phyloP scores from a whole-genome alignment of 2,113 vertebrate species.

The Ibidorhyncha struthersii region DNA sequence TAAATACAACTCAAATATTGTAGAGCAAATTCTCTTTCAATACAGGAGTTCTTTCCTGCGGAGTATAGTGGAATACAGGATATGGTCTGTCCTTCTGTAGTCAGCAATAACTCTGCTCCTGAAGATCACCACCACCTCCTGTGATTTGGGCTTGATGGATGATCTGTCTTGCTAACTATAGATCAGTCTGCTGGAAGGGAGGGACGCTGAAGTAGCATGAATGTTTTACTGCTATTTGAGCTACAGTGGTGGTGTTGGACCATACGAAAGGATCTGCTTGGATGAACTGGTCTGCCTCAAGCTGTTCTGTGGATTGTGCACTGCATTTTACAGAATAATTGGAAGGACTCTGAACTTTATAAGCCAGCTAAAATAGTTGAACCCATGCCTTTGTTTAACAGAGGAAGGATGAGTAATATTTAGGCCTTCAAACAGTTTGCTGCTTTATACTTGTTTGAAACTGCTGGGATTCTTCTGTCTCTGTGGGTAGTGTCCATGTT shows the following conservation, averaged over 20 bases:
- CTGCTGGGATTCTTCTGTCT: neutral
- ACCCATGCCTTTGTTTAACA: constrained; percentile 13
- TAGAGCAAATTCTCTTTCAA: neutral
- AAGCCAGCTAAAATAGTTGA: constrained; percentile 41
- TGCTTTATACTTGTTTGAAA: neutral
- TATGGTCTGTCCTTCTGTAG: neutral
- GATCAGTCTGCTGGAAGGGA: neutral
- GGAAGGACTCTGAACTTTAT: neutral
- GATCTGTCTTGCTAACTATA: neutral
- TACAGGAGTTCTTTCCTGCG: neutral
- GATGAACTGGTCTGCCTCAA: neutral
- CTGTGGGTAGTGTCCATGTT: neutral
- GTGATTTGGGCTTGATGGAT: fast-evolving
- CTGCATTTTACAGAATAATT: neutral
- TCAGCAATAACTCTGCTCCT: neutral
- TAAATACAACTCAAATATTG: neutral
- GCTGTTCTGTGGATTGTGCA: neutral
- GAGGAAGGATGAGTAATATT: neutral
- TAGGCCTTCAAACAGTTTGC: neutral
- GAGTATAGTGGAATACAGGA: neutral
- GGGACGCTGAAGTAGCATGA: neutral
- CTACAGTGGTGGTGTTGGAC: neutral
- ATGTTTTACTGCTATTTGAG: neutral
- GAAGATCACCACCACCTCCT: neutral
- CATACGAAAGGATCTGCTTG: neutral